Conservation (phyloP, 2,797 vertebrate species). For the Rhinophrynus dorsalis region DNA sequence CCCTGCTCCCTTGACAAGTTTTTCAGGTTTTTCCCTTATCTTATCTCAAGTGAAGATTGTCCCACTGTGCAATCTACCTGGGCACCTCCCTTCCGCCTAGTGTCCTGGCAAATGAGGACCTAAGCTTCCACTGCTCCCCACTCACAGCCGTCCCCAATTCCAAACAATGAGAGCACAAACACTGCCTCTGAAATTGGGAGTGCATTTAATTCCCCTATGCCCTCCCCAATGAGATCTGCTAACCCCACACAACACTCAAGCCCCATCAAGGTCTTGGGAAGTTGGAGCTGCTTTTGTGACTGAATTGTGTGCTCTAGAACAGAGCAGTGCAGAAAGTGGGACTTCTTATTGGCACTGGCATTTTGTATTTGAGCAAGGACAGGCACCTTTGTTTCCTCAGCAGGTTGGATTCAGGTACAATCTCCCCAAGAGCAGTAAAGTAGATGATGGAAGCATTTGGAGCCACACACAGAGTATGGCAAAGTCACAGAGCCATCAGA, state of each 20-base stretch:
- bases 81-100: conserved; percentile 79
- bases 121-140: conserved; percentile 82
- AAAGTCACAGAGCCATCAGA: conserved; percentile 71
- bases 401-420: conserved; percentile 46
- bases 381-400: conserved; percentile 81
- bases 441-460: conserved; percentile 70
- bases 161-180: conserved; percentile 98
- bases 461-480: conserved; percentile 75
- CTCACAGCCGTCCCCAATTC: conserved; percentile 93
- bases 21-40: too few relatives aligned
- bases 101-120: conserved; percentile 88
- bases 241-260: conserved; percentile 93
- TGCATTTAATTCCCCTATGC: conserved; percentile 94
- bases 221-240: conserved; percentile 92
- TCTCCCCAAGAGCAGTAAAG: conserved; percentile 59
- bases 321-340: conserved; percentile 90
- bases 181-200: conserved; percentile 97
- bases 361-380: conserved; percentile 86
- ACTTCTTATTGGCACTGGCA: conserved; percentile 79
- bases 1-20: too few relatives aligned
- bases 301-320: conserved; percentile 91
- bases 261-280: conserved; percentile 93
- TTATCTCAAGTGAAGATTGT: conserved; percentile 29
- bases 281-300: conserved; percentile 85
- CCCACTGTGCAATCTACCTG: too few relatives aligned